phyloP scores from a whole-genome alignment of 2,797 vertebrate genomes.

The Rachycentron canadum region DNA sequence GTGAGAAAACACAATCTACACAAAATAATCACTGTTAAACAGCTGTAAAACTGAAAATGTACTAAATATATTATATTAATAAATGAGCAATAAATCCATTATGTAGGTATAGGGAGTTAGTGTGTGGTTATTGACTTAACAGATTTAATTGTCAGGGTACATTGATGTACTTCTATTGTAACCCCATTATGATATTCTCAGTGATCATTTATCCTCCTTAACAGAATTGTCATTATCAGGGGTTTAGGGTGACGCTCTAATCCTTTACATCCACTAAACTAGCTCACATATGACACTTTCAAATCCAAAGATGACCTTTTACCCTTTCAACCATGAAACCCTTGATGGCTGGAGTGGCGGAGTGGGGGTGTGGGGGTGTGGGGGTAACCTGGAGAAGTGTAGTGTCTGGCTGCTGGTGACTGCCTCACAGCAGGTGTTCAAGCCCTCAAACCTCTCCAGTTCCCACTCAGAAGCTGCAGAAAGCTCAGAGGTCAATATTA shows the following conservation, averaged over 20 bases:
- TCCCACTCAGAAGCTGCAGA: slow-evolving; percentile 62
- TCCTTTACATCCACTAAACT: slow-evolving; percentile 63
- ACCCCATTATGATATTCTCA: not conserved
- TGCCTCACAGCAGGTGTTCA: slow-evolving; percentile 77
- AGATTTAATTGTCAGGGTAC: not conserved
- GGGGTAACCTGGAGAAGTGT: slow-evolving; percentile 56
- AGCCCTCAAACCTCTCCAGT: slow-evolving; percentile 69
- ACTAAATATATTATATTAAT: not conserved
- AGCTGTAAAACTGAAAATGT: not conserved
- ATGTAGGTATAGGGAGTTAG: not conserved
- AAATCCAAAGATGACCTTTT: slow-evolving; percentile 65
- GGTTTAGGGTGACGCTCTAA: slow-evolving; percentile 58
- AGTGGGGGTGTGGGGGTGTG: not conserved
- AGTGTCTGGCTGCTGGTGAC: slow-evolving; percentile 66
- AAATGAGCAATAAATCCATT: not conserved
- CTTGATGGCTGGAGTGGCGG: slow-evolving; percentile 27
- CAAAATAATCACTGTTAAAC: not conserved
- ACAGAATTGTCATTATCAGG: slow-evolving; percentile 63
- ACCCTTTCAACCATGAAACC: slow-evolving; percentile 60
- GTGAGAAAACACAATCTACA: not conserved
- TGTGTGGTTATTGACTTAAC: not conserved
- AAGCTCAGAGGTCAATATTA: slow-evolving; percentile 43
- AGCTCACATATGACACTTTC: slow-evolving; percentile 68
- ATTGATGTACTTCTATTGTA: not conserved
- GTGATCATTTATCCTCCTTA: slow-evolving; percentile 44